phyloP scores from a whole-genome alignment of 2,888 invertebrate species.

The Physocephala rufipes region DNA sequence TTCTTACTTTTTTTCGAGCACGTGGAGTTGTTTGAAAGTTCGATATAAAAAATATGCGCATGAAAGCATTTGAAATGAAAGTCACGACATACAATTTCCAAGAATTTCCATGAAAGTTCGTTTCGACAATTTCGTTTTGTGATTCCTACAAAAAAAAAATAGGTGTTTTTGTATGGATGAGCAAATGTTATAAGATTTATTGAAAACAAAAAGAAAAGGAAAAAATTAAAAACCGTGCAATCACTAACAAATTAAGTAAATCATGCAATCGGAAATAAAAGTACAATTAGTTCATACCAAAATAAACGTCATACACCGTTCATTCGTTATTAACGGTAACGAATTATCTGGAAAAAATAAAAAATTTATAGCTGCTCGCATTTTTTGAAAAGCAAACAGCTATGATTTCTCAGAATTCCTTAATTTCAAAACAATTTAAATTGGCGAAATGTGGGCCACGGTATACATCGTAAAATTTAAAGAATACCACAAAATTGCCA shows the following conservation, averaged over 20 bases:
- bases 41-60: constrained; percentile 13
- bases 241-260: background rate
- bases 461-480: too few species aligned
- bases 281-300: background rate
- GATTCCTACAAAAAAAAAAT: background rate
- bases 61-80: constrained; percentile 14
- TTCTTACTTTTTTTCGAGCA: background rate
- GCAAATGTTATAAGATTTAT: background rate
- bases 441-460: too few species aligned
- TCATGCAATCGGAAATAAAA: constrained; percentile 1
- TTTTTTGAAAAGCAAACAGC: too few species aligned
- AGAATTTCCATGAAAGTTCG: constrained; percentile 22
- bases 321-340: too few species aligned
- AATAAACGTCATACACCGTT: background rate
- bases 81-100: constrained; percentile 15
- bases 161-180: background rate
- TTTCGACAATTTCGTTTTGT: background rate
- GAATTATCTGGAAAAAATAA: too few species aligned
- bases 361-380: too few species aligned
- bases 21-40: constrained; percentile 3
- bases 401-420: too few species aligned
- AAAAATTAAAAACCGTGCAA: background rate
- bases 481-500: background rate
- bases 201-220: background rate
- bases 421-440: too few species aligned